Conservation (phyloP, 1,140 invertebrate genomes). For the Neotoxoptera formosana region DNA sequence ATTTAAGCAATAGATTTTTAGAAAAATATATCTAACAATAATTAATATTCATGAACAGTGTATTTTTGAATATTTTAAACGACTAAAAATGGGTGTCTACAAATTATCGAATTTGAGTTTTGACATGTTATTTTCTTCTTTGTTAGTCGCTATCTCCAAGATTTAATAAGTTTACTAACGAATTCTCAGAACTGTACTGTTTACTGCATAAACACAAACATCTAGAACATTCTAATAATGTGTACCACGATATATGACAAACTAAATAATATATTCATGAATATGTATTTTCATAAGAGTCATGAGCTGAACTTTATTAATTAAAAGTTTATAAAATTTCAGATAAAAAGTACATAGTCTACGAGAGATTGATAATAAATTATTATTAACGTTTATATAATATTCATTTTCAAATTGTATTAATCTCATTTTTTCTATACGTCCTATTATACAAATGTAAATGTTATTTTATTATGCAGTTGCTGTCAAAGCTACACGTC, state of each 20-base stretch:
- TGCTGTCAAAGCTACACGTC: neutral
- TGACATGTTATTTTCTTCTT: conserved; percentile 6
- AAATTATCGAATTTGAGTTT: neutral
- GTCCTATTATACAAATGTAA: neutral
- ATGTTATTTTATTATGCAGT: neutral
- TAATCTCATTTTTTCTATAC: neutral
- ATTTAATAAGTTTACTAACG: conserved; percentile 2
- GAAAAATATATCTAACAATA: neutral
- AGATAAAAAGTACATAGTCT: neutral
- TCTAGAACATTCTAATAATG: neutral
- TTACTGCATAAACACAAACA: neutral
- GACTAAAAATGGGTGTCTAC: neutral
- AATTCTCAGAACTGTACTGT: neutral
- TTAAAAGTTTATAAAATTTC: conserved; percentile 9
- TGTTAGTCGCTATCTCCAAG: neutral
- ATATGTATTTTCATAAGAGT: neutral
- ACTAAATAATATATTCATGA: neutral
- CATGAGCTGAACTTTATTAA: neutral
- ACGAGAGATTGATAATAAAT: neutral
- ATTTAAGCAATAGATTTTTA: neutral
- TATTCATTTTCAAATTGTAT: neutral
- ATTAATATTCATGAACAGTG: neutral
- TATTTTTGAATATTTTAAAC: neutral
- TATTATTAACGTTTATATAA: neutral
- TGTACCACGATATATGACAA: neutral